Conservation (phyloP, 2,888 invertebrate species). For the Melanostoma mellinum region DNA sequence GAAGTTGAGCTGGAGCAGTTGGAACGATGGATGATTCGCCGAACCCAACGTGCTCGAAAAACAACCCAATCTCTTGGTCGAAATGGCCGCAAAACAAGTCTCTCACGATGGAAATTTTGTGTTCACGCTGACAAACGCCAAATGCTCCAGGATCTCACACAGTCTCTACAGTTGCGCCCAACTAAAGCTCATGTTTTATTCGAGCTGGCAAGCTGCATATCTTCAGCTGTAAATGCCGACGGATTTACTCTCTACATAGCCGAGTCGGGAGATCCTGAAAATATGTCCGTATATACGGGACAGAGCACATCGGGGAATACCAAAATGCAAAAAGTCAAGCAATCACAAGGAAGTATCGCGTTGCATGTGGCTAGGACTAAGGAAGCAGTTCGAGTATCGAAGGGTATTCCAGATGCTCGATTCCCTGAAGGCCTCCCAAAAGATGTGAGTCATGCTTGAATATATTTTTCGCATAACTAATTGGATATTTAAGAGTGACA, state of each 20-base stretch:
- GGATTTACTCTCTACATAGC: conserved; percentile 85
- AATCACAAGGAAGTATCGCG: conserved; percentile 75
- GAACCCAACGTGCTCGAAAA: conserved; percentile 83
- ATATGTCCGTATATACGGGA: conserved; percentile 80
- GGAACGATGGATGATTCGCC: conserved; percentile 86
- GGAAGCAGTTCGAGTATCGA: conserved; percentile 82
- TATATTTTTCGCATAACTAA: background rate
- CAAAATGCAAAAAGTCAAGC: conserved; percentile 76
- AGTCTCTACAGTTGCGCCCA: conserved; percentile 84
- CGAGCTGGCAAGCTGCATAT: conserved; percentile 87
- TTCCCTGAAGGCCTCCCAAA: conserved; percentile 83
- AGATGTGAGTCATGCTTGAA: conserved; percentile 76
- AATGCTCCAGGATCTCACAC: conserved; percentile 85
- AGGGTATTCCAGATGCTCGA: conserved; percentile 82
- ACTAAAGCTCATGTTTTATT: conserved; percentile 86
- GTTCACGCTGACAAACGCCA: conserved; percentile 86
- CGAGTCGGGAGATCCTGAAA: conserved; percentile 81
- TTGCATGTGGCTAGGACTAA: conserved; percentile 82
- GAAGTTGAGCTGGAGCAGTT: conserved; percentile 85
- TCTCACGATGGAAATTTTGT: conserved; percentile 84
- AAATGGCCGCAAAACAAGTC: conserved; percentile 83
- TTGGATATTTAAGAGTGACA: conserved; percentile 78
- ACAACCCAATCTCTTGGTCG: conserved; percentile 68
- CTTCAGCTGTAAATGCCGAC: conserved; percentile 86
- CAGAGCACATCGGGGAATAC: conserved; percentile 78